Evolutionary conservation across 2,113 vertebrate species (phyloP).

Genomic region (Osmerus eperlanus): DNA sequence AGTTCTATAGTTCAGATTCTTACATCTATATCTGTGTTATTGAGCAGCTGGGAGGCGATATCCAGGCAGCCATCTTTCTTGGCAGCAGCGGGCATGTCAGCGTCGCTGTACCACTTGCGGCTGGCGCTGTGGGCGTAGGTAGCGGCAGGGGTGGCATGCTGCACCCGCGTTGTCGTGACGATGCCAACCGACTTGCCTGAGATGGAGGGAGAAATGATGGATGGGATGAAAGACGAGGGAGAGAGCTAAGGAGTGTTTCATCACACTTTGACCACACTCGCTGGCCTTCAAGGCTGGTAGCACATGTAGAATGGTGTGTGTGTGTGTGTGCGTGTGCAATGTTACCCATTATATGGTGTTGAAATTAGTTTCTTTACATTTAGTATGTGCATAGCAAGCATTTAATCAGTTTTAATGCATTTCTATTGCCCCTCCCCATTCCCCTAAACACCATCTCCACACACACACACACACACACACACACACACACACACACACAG

Average conservation of each 20-base stretch:
- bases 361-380: not conserved
- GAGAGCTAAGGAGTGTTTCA: not conserved
- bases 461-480: constrained; percentile 3
- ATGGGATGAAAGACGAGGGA: not conserved
- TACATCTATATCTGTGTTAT: constrained; percentile 74
- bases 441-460: not conserved
- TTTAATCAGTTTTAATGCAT: not conserved
- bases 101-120: constrained; percentile 76
- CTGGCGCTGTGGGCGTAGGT: constrained; percentile 75
- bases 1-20: not conserved
- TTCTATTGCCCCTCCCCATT: not conserved
- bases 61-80: constrained; percentile 67
- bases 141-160: constrained; percentile 75
- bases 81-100: constrained; percentile 65
- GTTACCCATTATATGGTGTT: not conserved
- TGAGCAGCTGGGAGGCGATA: constrained; percentile 73
- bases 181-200: constrained; percentile 77
- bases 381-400: not conserved
- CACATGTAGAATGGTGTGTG: not conserved
- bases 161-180: constrained; percentile 76
- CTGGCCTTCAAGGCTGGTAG: not conserved
- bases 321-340: not conserved
- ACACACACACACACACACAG: constrained; percentile 8
- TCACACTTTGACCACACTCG: not conserved
- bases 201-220: not conserved